These are phyloP conservation scores for Drosophila nigromelanica DNA, from an alignment of 1,140 invertebrate species.

Conservation along the genomic window DNA sequence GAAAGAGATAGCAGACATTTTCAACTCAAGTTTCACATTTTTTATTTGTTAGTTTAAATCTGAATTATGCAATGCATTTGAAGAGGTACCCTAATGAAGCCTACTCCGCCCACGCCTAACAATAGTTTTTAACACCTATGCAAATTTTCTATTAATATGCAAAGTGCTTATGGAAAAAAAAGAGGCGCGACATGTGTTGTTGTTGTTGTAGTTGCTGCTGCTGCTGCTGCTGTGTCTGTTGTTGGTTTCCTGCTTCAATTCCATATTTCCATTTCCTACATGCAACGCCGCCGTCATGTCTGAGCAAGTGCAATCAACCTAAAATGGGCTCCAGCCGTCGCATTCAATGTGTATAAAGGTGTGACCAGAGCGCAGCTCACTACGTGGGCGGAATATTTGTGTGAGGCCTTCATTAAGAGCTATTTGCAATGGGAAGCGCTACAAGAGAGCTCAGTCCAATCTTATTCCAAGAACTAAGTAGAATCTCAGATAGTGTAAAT, in stretches of 20 bases:
- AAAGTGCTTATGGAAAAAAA: slow-evolving; percentile 55
- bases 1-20: not conserved
- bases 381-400: slow-evolving; percentile 9
- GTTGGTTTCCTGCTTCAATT: slow-evolving; percentile 70
- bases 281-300: slow-evolving; percentile 40
- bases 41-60: slow-evolving; percentile 1
- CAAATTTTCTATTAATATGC: slow-evolving; percentile 79
- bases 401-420: not conserved
- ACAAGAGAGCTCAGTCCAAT: too few relatives aligned
- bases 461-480: too few relatives aligned
- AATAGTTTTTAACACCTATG: slow-evolving; percentile 63
- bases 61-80: slow-evolving; percentile 6
- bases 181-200: slow-evolving; percentile 62
- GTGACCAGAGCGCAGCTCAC: slow-evolving; percentile 18
- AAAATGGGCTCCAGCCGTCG: slow-evolving; percentile 15
- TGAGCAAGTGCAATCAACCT: slow-evolving; percentile 73
- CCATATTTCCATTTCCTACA: slow-evolving; percentile 70
- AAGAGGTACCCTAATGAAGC: slow-evolving; percentile 16
- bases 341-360: slow-evolving; percentile 17
- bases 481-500: too few relatives aligned
- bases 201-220: slow-evolving; percentile 33
- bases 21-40: not conserved
- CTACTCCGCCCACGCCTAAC: slow-evolving; percentile 24
- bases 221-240: slow-evolving; percentile 22
- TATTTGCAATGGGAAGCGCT: not conserved